Conservation (phyloP, 2,888 invertebrate genomes). For the Hypomecis atomaria region DNA sequence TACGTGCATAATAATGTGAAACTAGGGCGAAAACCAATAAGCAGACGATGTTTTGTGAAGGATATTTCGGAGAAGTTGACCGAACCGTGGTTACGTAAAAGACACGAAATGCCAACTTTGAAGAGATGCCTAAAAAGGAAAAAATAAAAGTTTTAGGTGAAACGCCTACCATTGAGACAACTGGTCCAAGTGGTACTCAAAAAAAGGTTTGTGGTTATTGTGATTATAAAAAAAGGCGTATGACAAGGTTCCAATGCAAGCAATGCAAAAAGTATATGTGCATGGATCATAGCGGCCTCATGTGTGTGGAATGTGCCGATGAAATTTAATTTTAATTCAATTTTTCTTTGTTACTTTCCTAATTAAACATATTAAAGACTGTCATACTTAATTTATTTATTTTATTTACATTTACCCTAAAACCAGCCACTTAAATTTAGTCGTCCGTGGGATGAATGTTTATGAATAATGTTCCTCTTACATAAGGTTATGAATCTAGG, state of each 20-base stretch:
- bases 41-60: constrained; percentile 10
- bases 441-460: constrained; percentile 30
- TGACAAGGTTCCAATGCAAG: constrained; percentile 27
- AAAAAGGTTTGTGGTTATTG: constrained; percentile 26
- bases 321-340: constrained; percentile 19
- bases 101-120: constrained; percentile 32
- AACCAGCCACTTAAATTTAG: constrained; percentile 22
- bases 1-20: constrained; percentile 32
- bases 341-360: constrained; percentile 10
- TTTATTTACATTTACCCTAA: constrained; percentile 11
- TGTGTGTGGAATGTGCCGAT: constrained; percentile 16
- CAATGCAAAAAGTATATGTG: constrained; percentile 22
- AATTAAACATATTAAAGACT: constrained; percentile 9
- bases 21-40: constrained; percentile 20
- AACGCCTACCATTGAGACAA: constrained; percentile 23
- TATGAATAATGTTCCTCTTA: constrained; percentile 27
- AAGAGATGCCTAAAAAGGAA: constrained; percentile 33
- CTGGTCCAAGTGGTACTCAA: constrained; percentile 22
- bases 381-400: constrained; percentile 2
- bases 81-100: constrained; percentile 30
- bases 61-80: constrained; percentile 30
- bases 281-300: constrained; percentile 21
- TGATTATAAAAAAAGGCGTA: constrained; percentile 28
- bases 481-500: constrained; percentile 22
- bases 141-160: constrained; percentile 30